Conservation (phyloP, 1,140 invertebrate species). For the Bombus terrestris region DNA sequence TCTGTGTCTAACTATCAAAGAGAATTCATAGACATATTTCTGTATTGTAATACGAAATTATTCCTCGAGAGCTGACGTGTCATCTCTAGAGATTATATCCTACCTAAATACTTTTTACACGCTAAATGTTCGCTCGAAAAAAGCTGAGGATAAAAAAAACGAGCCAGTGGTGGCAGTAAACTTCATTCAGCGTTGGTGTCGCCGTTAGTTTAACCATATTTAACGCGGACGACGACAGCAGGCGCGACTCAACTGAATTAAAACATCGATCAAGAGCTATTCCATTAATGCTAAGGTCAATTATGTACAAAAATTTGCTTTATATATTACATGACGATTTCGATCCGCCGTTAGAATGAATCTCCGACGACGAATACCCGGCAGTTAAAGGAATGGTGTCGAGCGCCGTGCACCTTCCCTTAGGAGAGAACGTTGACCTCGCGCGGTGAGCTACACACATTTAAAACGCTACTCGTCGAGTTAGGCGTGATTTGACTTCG, state of each 20-base stretch:
- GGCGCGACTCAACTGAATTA: slow-evolving; percentile 44
- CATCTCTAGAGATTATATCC: slow-evolving; percentile 33
- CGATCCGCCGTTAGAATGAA: slow-evolving; percentile 52
- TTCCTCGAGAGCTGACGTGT: slow-evolving; percentile 34
- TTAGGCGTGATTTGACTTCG: slow-evolving; percentile 78
- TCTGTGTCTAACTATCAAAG: slow-evolving; percentile 1
- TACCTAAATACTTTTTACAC: slow-evolving; percentile 54
- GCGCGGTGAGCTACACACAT: slow-evolving; percentile 80
- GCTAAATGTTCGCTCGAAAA: slow-evolving; percentile 46
- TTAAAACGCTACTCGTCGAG: slow-evolving; percentile 74
- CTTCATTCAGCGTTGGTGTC: slow-evolving; percentile 38
- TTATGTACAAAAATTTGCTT: slow-evolving; percentile 75
- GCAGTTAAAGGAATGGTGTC: slow-evolving; percentile 68
- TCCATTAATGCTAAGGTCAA: slow-evolving; percentile 67
- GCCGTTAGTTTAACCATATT: slow-evolving; percentile 1
- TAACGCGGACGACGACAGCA: not conserved
- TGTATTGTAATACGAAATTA: slow-evolving; percentile 37
- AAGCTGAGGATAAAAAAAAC: slow-evolving; percentile 56
- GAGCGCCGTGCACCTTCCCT: slow-evolving; percentile 54
- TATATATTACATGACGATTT: slow-evolving; percentile 73
- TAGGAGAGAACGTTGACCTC: slow-evolving; percentile 81
- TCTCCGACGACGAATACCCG: slow-evolving; percentile 48
- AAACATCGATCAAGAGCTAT: slow-evolving; percentile 68
- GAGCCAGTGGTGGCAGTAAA: slow-evolving; percentile 66
- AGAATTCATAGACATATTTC: not conserved